phyloP scores from a whole-genome alignment of 2,797 vertebrate genomes.

The Echiichthys vipera region DNA sequence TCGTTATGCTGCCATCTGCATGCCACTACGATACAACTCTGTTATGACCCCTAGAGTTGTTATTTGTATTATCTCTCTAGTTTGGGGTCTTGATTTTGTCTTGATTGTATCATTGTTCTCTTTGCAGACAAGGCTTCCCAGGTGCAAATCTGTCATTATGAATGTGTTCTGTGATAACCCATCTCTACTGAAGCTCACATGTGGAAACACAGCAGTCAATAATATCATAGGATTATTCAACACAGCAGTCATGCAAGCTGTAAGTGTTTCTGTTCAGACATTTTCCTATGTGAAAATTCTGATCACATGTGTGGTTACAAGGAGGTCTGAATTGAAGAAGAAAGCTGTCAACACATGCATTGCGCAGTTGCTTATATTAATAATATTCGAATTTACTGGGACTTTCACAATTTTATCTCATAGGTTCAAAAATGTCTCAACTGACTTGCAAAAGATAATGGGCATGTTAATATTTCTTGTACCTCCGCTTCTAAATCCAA shows the following conservation, averaged over 20 bases:
- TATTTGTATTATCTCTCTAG: conserved; percentile 62
- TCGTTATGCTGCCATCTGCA: conserved; percentile 83
- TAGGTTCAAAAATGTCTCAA: conserved; percentile 75
- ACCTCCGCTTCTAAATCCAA: conserved; percentile 81
- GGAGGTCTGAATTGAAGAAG: conserved; percentile 66
- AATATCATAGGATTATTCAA: conserved; percentile 80
- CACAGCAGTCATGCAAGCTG: conserved; percentile 73
- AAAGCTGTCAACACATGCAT: conserved; percentile 84
- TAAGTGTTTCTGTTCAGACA: conserved; percentile 72
- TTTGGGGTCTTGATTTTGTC: conserved; percentile 80
- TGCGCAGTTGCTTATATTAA: conserved; percentile 78
- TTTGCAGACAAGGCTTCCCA: conserved; percentile 71
- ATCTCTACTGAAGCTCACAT: conserved; percentile 80
- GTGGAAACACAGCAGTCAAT: conserved; percentile 72
- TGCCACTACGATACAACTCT: conserved; percentile 77
- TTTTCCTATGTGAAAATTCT: conserved; percentile 84
- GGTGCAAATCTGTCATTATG: conserved; percentile 72
- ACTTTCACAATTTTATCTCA: conserved; percentile 83
- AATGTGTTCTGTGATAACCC: conserved; percentile 85
- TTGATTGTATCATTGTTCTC: conserved; percentile 74
- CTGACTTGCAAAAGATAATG: conserved; percentile 81
- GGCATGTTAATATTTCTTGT: conserved; percentile 84
- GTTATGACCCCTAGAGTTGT: conserved; percentile 73
- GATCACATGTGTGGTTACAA: conserved; percentile 70
- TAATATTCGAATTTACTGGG: conserved; percentile 77